Percentiles rank a stretch among this genome's conserved stretches.
Conservation (phyloP, 2,888 invertebrate species). For the Agriopis marginaria region DNA sequence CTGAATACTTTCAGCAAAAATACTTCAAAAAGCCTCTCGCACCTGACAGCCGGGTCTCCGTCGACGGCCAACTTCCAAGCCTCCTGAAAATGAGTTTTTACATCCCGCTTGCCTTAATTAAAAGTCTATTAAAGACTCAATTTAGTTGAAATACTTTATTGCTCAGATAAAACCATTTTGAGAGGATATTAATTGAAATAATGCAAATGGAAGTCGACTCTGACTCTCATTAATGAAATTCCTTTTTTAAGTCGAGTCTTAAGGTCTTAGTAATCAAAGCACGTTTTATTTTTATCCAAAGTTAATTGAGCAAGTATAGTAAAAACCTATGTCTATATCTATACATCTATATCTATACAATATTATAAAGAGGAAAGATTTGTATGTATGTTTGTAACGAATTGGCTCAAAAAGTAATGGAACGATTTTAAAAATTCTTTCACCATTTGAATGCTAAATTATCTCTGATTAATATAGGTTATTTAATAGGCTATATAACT, state of each 20-base stretch:
- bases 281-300: neutral
- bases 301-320: no score
- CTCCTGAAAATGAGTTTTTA: slow-evolving; percentile 25
- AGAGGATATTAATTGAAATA: slow-evolving; percentile 39
- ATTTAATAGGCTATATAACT: no score
- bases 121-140: slow-evolving; percentile 41
- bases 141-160: slow-evolving; percentile 33
- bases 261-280: slow-evolving; percentile 9
- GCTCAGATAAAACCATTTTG: slow-evolving; percentile 28
- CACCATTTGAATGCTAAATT: no score
- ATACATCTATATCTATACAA: no score
- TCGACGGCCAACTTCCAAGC: slow-evolving; percentile 17
- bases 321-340: no score
- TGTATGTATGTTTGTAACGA: no score
- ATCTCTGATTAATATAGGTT: no score
- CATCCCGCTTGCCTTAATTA: slow-evolving; percentile 37
- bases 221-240: slow-evolving; percentile 30
- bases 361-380: no score
- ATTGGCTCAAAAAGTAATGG: no score
- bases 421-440: no score
- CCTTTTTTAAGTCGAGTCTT: slow-evolving; percentile 9
- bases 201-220: slow-evolving; percentile 38
- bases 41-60: slow-evolving; percentile 14
- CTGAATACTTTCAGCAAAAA: slow-evolving; percentile 3
- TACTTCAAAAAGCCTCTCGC: slow-evolving; percentile 6